Conservation (phyloP, 1,140 invertebrate species). For the Plectrocnemia conspersa region DNA sequence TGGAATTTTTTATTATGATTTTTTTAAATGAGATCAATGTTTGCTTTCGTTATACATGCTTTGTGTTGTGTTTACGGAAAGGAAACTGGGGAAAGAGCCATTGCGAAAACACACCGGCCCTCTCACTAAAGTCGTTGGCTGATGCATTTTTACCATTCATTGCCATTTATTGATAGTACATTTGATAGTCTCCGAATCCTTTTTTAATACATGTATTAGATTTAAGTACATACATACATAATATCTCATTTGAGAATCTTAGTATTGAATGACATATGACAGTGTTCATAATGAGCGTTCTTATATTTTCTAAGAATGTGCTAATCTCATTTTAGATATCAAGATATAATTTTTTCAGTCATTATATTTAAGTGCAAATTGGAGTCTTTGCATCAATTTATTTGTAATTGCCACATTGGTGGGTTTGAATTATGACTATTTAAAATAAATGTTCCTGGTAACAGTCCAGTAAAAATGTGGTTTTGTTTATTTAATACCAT, state of each 20-base stretch:
- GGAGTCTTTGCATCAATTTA: slow-evolving; percentile 9
- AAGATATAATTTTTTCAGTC: slow-evolving; percentile 15
- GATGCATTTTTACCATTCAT: slow-evolving; percentile 40
- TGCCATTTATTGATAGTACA: neutral
- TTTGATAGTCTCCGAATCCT: slow-evolving; percentile 1
- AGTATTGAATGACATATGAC: slow-evolving; percentile 1
- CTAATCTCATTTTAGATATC: slow-evolving; percentile 5
- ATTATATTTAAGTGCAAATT: slow-evolving; percentile 15
- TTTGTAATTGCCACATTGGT: slow-evolving; percentile 29
- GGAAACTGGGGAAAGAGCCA: slow-evolving; percentile 62
- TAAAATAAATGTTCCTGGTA: slow-evolving; percentile 11
- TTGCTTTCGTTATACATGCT: slow-evolving; percentile 43
- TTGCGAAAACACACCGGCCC: slow-evolving; percentile 64
- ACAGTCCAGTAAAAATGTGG: neutral
- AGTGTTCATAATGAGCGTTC: neutral
- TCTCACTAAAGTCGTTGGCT: slow-evolving; percentile 44
- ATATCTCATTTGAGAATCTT: slow-evolving; percentile 19
- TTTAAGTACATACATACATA: slow-evolving; percentile 10
- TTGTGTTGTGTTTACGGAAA: slow-evolving; percentile 69
- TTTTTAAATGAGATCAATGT: slow-evolving; percentile 36
- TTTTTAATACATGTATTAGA: slow-evolving; percentile 13
- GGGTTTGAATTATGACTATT: slow-evolving; percentile 27
- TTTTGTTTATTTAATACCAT: no score
- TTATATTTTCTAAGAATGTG: slow-evolving; percentile 4
- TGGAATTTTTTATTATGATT: slow-evolving; percentile 30